Percentiles rank a stretch among this genome's conserved stretches.
Conservation (phyloP, 92 coral and sea anemone genomes). For the Porites divaricata region DNA sequence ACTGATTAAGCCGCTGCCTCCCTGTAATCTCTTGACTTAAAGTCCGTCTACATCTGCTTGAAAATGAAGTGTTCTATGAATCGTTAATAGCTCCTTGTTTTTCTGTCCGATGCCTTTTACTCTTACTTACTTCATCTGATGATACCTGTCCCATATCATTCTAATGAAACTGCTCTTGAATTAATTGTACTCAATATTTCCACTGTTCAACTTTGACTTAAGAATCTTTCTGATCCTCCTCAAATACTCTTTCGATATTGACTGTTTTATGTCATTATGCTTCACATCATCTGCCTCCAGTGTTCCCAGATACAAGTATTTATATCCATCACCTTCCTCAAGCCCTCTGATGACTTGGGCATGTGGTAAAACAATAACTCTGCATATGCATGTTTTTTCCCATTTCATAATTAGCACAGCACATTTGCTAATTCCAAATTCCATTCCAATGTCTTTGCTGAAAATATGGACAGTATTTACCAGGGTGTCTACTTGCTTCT, state of each 20-base stretch:
- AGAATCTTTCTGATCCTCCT: too few relatives aligned
- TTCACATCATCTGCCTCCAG: too few relatives aligned
- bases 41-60: too few relatives aligned
- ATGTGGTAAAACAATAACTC: neutral
- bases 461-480: neutral
- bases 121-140: neutral
- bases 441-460: neutral
- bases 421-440: neutral
- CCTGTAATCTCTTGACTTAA: too few relatives aligned
- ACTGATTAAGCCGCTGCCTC: too few relatives aligned
- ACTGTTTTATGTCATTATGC: too few relatives aligned
- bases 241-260: too few relatives aligned
- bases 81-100: neutral
- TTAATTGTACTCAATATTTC: neutral
- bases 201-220: neutral
- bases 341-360: neutral
- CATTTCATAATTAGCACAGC: neutral
- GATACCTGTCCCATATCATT: neutral
- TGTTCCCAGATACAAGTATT: too few relatives aligned
- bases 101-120: neutral
- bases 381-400: neutral
- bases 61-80: neutral
- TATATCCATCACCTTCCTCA: too few relatives aligned
- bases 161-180: neutral
- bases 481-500: neutral